phyloP scores from a whole-genome alignment of 2,797 vertebrate species.

The Eleutherodactylus coqui region DNA sequence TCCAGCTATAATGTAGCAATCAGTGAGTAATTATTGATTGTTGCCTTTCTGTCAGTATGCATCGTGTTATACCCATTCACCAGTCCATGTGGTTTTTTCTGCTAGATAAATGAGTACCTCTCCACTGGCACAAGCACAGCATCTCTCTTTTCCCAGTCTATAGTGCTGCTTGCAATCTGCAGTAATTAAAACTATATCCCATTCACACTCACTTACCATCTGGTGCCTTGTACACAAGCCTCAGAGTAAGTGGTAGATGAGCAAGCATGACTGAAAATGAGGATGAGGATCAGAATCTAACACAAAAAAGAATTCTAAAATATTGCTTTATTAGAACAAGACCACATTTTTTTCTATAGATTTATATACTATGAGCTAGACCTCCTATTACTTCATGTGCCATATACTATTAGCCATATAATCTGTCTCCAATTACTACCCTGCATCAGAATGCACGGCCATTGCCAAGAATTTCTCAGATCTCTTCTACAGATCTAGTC shows the following conservation, averaged over 20 bases:
- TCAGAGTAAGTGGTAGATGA: slow-evolving; percentile 61
- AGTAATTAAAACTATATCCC: slow-evolving; percentile 89
- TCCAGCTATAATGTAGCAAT: slow-evolving; percentile 24
- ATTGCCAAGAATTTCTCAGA: neutral
- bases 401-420: neutral
- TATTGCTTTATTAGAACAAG: neutral
- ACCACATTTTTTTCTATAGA: neutral
- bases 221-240: slow-evolving; percentile 84
- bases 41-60: slow-evolving; percentile 20
- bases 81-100: slow-evolving; percentile 38
- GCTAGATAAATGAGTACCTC: slow-evolving; percentile 48
- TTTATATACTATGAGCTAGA: neutral
- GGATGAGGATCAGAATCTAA: slow-evolving; percentile 11
- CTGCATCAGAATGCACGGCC: neutral
- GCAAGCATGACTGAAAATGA: slow-evolving; percentile 35
- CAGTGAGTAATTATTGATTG: slow-evolving; percentile 22
- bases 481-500: neutral
- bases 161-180: slow-evolving; percentile 86
- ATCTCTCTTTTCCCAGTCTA: slow-evolving; percentile 77
- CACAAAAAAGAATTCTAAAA: neutral
- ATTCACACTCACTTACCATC: slow-evolving; percentile 86
- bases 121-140: slow-evolving; percentile 68
- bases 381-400: neutral
- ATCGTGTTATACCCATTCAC: slow-evolving; percentile 38
- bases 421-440: neutral